These are phyloP conservation scores for Rugalucina vietnamica DNA, from an alignment of 2,888 invertebrate genomes.

Conservation along the genomic window DNA sequence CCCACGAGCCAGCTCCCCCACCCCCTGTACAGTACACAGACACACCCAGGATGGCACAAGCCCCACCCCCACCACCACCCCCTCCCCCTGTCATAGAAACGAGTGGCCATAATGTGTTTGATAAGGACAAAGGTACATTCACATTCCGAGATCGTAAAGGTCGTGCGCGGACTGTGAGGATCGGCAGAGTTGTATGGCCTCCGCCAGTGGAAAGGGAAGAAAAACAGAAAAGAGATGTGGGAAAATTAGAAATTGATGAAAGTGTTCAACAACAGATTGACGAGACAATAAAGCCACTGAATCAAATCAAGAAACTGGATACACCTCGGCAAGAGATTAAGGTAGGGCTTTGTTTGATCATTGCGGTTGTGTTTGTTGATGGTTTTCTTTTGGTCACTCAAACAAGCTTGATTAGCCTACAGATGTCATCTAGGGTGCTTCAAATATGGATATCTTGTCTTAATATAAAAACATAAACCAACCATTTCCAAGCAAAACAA, in stretches of 20 bases:
- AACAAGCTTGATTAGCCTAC: too few relatives aligned
- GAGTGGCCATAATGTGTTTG: slow-evolving; percentile 55
- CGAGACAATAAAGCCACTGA: slow-evolving; percentile 65
- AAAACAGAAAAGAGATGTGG: slow-evolving; percentile 83
- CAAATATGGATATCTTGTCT: too few relatives aligned
- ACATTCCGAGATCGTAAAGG: slow-evolving; percentile 89
- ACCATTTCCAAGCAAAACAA: too few relatives aligned
- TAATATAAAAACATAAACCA: too few relatives aligned
- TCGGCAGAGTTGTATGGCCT: slow-evolving; percentile 91
- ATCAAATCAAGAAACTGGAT: slow-evolving; percentile 62
- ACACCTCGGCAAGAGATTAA: slow-evolving; percentile 65
- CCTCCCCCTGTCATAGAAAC: slow-evolving; percentile 88
- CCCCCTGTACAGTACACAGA: slow-evolving; percentile 63
- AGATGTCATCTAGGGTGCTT: too few relatives aligned
- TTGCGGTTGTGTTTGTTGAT: too few relatives aligned
- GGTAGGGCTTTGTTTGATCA: neutral
- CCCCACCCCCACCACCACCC: slow-evolving; percentile 70
- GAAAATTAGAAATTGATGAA: slow-evolving; percentile 80
- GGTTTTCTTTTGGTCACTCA: too few relatives aligned
- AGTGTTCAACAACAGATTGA: slow-evolving; percentile 73
- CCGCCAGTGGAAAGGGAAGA: slow-evolving; percentile 90
- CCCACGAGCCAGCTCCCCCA: slow-evolving; percentile 69
- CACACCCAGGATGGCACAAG: slow-evolving; percentile 63
- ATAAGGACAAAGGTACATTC: slow-evolving; percentile 73
- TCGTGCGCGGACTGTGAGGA: slow-evolving; percentile 96